Evolutionary conservation across 92 coral and sea anemone genomes (phyloP).

Genomic region (Zoanthus solanderi): DNA sequence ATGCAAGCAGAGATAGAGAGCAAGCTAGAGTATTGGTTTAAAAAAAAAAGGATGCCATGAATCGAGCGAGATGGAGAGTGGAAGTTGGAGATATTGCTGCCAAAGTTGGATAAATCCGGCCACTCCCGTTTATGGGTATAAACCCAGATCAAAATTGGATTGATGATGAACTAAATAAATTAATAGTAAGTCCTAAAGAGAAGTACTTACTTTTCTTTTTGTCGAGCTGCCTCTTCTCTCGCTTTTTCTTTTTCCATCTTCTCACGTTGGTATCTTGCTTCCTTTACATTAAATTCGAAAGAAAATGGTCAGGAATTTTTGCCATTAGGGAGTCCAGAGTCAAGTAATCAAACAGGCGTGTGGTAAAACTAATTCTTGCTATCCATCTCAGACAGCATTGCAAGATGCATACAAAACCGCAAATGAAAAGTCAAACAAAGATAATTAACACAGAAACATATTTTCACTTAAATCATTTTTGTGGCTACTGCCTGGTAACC

Average conservation of each 20-base stretch:
- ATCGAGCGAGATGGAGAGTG: too few species aligned
- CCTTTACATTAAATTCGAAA: constrained; percentile 53
- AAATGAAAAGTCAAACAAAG: neutral
- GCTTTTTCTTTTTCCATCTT: constrained; percentile 95
- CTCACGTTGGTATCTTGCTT: constrained; percentile 91
- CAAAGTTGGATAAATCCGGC: too few species aligned
- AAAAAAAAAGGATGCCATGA: too few species aligned
- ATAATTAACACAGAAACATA: neutral
- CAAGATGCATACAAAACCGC: neutral
- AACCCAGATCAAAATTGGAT: too few species aligned
- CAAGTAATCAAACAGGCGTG: neutral
- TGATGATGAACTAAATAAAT: too few species aligned
- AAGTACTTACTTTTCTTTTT: constrained; percentile 79
- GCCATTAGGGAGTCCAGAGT: neutral
- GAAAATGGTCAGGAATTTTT: neutral
- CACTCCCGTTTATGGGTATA: too few species aligned
- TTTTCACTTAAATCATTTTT: too few species aligned
- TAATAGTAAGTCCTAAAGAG: neutral
- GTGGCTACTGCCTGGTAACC: too few species aligned
- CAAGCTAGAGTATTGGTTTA: too few species aligned
- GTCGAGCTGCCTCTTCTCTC: constrained; percentile 96
- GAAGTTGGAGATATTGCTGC: too few species aligned
- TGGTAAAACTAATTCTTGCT: too few species aligned
- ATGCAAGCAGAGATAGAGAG: too few species aligned
- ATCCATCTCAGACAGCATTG: neutral